phyloP scores from a whole-genome alignment of 30 jellyfish, hydroid and myxozoan genomes.

The Sanderia malayensis region DNA sequence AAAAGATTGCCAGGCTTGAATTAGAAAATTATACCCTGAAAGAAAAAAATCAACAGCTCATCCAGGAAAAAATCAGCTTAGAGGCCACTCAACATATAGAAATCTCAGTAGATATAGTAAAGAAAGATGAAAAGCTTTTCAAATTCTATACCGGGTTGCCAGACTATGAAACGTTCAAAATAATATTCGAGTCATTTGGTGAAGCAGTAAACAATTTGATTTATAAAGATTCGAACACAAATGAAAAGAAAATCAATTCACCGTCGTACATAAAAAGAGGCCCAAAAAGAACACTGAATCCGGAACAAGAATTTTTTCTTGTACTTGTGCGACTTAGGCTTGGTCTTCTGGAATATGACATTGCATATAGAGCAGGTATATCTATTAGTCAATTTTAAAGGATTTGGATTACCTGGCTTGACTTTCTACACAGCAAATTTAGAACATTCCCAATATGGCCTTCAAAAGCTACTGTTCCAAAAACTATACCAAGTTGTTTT shows the following conservation, averaged over 20 bases:
- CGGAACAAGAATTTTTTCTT: constrained; percentile 63
- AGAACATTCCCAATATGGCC: constrained; percentile 52
- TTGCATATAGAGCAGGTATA: constrained; percentile 36
- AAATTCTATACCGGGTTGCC: too few relatives aligned
- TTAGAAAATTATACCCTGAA: too few relatives aligned
- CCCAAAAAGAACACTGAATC: constrained; percentile 27
- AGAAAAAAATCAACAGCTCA: too few relatives aligned
- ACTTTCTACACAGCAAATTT: constrained; percentile 25
- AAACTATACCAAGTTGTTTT: constrained; percentile 59
- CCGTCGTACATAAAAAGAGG: constrained; percentile 12
- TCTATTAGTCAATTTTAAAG: constrained; percentile 17
- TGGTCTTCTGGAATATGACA: constrained; percentile 53
- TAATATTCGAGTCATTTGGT: too few relatives aligned
- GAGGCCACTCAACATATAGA: too few relatives aligned
- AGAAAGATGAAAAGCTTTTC: too few relatives aligned
- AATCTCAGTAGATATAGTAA: too few relatives aligned
- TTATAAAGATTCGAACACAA: too few relatives aligned
- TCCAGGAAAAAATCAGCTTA: too few relatives aligned
- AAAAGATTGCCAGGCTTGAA: too few relatives aligned
- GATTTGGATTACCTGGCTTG: constrained; percentile 42
- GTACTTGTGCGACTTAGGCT: constrained; percentile 41
- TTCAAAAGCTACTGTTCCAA: constrained; percentile 23
- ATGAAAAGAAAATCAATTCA: neutral
- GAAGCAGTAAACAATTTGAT: too few relatives aligned
- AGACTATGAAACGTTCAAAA: too few relatives aligned